phyloP scores from a whole-genome alignment of 2,888 invertebrate species.

The Idaea aversata region DNA sequence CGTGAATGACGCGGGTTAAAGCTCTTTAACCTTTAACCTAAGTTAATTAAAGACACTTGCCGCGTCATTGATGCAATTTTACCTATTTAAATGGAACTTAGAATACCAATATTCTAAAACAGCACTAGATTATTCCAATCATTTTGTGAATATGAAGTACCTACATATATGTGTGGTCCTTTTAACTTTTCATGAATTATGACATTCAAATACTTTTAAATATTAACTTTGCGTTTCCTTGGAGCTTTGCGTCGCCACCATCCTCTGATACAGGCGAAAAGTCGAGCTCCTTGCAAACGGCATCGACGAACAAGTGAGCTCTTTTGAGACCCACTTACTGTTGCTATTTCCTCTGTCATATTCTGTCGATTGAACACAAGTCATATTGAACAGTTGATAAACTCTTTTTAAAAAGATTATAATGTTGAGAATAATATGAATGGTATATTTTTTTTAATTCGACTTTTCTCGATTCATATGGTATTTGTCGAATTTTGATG shows the following conservation, averaged over 20 bases:
- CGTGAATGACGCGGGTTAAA: too few relatives aligned
- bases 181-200: not conserved
- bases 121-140: not conserved
- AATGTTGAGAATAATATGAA: too few relatives aligned
- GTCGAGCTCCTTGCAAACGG: conserved; percentile 57
- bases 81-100: too few relatives aligned
- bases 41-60: too few relatives aligned
- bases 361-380: not conserved
- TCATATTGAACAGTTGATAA: not conserved
- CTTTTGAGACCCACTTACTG: conserved; percentile 48
- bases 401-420: conserved; percentile 14
- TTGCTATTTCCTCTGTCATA: conserved; percentile 35
- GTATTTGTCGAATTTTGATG: too few relatives aligned
- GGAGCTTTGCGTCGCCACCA: conserved; percentile 67
- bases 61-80: too few relatives aligned
- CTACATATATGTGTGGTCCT: not conserved
- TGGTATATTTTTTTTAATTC: too few relatives aligned
- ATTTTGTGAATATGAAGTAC: not conserved
- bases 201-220: too few relatives aligned
- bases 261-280: conserved; percentile 60
- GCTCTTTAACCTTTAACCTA: too few relatives aligned
- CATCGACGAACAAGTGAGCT: conserved; percentile 56
- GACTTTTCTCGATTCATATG: too few relatives aligned
- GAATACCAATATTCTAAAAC: not conserved
- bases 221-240: conserved; percentile 53